Percentiles rank a stretch among this genome's conserved stretches.
phyloP scores from a whole-genome alignment of 2,113 vertebrate species.

The Otis tarda region DNA sequence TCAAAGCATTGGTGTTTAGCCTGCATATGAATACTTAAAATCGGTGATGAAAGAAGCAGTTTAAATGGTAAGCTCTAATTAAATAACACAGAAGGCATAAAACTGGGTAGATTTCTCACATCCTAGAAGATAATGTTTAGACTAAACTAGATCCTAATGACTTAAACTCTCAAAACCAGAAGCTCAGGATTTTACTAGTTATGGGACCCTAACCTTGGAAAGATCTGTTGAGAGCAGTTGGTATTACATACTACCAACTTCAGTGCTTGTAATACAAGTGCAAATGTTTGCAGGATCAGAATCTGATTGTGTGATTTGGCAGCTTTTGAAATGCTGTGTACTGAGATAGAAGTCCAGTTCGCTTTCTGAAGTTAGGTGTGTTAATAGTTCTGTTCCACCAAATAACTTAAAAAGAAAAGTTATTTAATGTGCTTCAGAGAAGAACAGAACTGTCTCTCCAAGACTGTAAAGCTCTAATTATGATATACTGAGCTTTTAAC shows the following conservation, averaged over 20 bases:
- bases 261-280: not conserved
- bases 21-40: not conserved
- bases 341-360: not conserved
- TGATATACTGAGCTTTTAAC: not conserved
- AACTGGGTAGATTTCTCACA: not conserved
- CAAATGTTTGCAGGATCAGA: not conserved
- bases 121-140: not conserved
- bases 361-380: not conserved
- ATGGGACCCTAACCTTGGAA: not conserved
- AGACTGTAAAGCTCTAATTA: not conserved
- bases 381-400: not conserved
- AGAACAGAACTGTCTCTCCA: not conserved
- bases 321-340: not conserved
- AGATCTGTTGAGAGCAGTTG: not conserved
- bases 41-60: not conserved
- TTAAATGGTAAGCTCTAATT: not conserved
- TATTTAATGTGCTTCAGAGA: not conserved
- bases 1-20: not conserved
- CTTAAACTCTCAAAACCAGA: not conserved
- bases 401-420: not conserved
- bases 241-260: not conserved
- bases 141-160: not conserved
- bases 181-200: not conserved
- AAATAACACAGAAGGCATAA: not conserved
- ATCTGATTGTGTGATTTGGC: not conserved